Percentiles rank a stretch among this genome's conserved stretches.
These are phyloP conservation scores for Papilio polytes DNA, from an alignment of 1,140 invertebrate genomes.

Conservation along the genomic window DNA sequence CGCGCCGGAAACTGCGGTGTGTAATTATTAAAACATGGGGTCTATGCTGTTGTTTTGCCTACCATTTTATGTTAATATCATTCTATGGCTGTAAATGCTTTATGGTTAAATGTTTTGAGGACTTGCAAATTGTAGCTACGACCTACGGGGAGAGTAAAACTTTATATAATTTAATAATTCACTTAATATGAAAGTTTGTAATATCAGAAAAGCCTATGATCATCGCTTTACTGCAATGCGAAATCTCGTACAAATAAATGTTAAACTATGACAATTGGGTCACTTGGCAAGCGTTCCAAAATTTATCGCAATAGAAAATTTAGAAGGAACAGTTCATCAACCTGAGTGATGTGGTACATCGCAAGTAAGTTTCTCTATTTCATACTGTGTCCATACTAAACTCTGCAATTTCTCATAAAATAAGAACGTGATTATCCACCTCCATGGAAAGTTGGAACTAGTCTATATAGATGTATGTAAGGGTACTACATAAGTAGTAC, in stretches of 20 bases:
- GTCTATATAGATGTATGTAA: too few relatives aligned
- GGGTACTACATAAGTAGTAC: too few relatives aligned
- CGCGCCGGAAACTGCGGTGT: slow-evolving; percentile 53
- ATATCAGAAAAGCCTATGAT: not conserved
- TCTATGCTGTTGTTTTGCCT: slow-evolving; percentile 48
- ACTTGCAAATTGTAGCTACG: not conserved
- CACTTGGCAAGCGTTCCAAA: slow-evolving; percentile 15
- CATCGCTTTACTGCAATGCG: not conserved
- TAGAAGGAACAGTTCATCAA: not conserved
- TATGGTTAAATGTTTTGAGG: not conserved
- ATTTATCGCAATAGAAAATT: not conserved
- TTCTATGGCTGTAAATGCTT: not conserved
- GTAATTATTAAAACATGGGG: slow-evolving; percentile 49
- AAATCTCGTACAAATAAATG: not conserved
- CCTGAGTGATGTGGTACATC: not conserved
- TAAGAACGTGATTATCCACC: too few relatives aligned
- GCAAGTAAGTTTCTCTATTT: too few relatives aligned
- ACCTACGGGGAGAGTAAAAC: not conserved
- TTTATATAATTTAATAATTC: too few relatives aligned
- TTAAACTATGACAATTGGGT: not conserved
- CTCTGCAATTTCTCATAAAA: too few relatives aligned
- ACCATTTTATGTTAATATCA: slow-evolving; percentile 33
- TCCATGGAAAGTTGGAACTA: too few relatives aligned
- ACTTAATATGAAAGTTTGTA: not conserved
- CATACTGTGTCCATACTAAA: too few relatives aligned